Evolutionary conservation across 2,113 vertebrate genomes (phyloP).

Genomic region (Hyla sarda): DNA sequence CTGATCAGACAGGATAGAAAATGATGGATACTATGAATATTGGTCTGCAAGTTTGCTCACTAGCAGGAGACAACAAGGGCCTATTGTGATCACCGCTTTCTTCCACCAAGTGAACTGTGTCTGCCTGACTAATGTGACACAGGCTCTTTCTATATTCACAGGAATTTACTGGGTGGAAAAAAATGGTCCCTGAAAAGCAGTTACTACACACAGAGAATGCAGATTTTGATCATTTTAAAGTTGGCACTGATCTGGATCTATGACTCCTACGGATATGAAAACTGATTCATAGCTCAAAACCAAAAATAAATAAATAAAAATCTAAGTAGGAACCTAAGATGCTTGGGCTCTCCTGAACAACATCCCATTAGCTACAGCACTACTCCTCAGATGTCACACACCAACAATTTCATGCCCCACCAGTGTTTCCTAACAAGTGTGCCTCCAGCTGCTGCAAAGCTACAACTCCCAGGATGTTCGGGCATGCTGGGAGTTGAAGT

Average conservation of each 20-base stretch:
- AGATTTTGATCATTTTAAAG: not conserved
- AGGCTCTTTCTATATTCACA: not conserved
- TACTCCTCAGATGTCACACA: too few relatives aligned
- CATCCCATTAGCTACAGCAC: too few relatives aligned
- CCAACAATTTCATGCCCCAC: too few relatives aligned
- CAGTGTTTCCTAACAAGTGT: too few relatives aligned
- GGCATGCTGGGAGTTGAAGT: too few relatives aligned
- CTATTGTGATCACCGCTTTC: not conserved
- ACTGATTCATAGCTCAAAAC: too few relatives aligned
- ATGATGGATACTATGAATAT: not conserved
- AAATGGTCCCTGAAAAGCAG: not conserved
- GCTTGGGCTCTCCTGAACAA: too few relatives aligned
- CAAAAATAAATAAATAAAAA: too few relatives aligned
- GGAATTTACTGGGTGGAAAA: not conserved
- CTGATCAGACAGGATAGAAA: not conserved
- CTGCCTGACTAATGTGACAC: not conserved
- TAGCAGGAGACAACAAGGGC: not conserved
- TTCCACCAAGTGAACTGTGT: not conserved
- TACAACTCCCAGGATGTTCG: too few relatives aligned
- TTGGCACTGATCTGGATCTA: not conserved
- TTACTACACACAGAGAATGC: not conserved
- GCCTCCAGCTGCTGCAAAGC: too few relatives aligned
- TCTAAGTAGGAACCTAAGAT: too few relatives aligned
- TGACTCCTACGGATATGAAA: too few relatives aligned
- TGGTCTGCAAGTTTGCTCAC: not conserved